phyloP scores from a whole-genome alignment of 2,797 vertebrate species.

The Mionectes olivaceus region DNA sequence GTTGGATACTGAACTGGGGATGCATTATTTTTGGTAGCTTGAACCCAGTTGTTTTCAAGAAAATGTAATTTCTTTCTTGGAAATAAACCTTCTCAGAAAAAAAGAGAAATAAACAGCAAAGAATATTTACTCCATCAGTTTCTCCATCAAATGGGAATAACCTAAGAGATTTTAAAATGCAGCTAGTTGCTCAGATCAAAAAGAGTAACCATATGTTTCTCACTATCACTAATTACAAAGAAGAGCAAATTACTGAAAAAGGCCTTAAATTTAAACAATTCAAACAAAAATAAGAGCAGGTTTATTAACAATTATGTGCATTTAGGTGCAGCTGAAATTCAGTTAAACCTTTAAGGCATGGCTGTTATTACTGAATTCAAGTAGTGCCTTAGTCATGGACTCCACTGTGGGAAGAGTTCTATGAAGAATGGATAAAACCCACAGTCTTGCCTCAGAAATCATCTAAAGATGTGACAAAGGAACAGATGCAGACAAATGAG shows the following conservation, averaged over 20 bases:
- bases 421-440: not conserved
- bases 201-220: slow-evolving; percentile 27
- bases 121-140: slow-evolving; percentile 3
- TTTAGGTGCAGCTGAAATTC: slow-evolving; percentile 23
- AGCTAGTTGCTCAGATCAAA: not conserved
- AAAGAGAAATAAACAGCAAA: not conserved
- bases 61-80: not conserved
- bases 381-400: not conserved
- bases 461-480: not conserved
- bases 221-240: slow-evolving; percentile 43
- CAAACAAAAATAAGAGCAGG: slow-evolving; percentile 2
- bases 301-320: slow-evolving; percentile 15
- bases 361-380: not conserved
- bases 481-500: not conserved
- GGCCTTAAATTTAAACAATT: slow-evolving; percentile 20
- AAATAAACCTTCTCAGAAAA: slow-evolving; percentile 20
- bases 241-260: slow-evolving; percentile 43
- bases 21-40: not conserved
- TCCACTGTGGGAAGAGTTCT: not conserved
- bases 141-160: not conserved
- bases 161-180: slow-evolving; percentile 24
- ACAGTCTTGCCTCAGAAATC: not conserved
- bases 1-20: not conserved
- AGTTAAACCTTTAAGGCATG: not conserved
- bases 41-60: not conserved